Conservation (phyloP, 2,888 invertebrate genomes). For the Heteropelma amictum region DNA sequence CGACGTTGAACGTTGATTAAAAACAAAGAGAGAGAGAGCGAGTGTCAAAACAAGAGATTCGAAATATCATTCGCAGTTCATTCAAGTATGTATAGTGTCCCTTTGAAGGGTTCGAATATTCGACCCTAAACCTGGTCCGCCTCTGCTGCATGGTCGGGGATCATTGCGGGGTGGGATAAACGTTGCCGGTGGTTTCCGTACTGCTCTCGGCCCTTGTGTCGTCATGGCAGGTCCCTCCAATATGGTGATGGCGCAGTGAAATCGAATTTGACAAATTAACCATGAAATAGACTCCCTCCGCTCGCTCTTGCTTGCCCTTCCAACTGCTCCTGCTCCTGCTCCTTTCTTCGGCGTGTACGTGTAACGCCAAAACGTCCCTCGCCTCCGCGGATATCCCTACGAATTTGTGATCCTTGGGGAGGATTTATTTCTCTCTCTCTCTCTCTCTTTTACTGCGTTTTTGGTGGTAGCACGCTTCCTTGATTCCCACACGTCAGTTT, state of each 20-base stretch:
- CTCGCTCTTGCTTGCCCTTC: slow-evolving; percentile 66
- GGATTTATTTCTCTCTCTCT: slow-evolving; percentile 11
- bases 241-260: slow-evolving; percentile 63
- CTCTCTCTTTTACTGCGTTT: no score
- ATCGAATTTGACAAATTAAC: slow-evolving; percentile 78
- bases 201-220: neutral
- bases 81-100: no score
- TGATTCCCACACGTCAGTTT: no score
- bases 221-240: slow-evolving; percentile 18
- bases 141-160: slow-evolving; percentile 30
- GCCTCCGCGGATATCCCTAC: slow-evolving; percentile 6
- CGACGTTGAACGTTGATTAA: no score
- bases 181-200: slow-evolving; percentile 35
- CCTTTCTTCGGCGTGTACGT: no score
- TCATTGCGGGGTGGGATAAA: slow-evolving; percentile 21
- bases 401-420: slow-evolving; percentile 3
- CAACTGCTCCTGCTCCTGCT: slow-evolving; percentile 21
- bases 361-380: slow-evolving; percentile 12
- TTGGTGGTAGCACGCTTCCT: no score
- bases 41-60: slow-evolving; percentile 35
- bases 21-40: neutral
- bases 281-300: slow-evolving; percentile 78
- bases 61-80: slow-evolving; percentile 31
- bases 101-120: slow-evolving; percentile 41
- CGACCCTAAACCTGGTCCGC: slow-evolving; percentile 43